Percentiles rank a stretch among this genome's conserved stretches.
Conservation (phyloP, 1,140 invertebrate genomes). For the Neocloeon triangulifer region DNA sequence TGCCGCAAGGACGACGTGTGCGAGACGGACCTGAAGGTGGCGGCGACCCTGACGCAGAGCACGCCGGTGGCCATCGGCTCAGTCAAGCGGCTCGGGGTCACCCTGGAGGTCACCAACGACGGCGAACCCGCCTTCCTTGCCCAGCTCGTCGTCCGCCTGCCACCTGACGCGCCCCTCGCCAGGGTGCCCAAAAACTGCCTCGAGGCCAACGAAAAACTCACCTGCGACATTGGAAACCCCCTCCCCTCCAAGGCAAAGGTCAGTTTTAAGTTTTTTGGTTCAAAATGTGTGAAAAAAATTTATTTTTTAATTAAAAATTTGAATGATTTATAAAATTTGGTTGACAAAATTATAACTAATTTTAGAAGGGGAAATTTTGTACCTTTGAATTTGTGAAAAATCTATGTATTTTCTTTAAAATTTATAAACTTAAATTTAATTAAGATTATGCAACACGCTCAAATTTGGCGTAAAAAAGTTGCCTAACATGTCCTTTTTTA, state of each 20-base stretch:
- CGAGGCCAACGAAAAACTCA: not conserved
- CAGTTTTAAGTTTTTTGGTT: too few species aligned
- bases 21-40: conserved; percentile 7
- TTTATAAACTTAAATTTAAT: too few species aligned
- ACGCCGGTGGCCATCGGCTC: conserved; percentile 8
- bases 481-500: too few species aligned
- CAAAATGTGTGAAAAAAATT: too few species aligned
- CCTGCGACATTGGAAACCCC: conserved; percentile 3
- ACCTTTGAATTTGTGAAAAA: too few species aligned
- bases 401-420: too few species aligned
- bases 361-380: too few species aligned
- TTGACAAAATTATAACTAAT: too few species aligned
- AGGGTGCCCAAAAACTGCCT: conserved; percentile 7
- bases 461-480: too few species aligned
- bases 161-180: conserved; percentile 5
- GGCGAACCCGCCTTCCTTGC: conserved; percentile 10
- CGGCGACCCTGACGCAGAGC: conserved; percentile 4
- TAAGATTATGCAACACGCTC: too few species aligned
- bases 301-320: too few species aligned
- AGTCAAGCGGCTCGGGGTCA: conserved; percentile 5
- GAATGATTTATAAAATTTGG: too few species aligned
- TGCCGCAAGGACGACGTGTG: conserved; percentile 9
- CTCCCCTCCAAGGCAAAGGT: conserved; percentile 5
- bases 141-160: conserved; percentile 6
- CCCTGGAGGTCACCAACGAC: conserved; percentile 8